Base-by-base conservation (phyloP, 2,888 invertebrate genomes). In the Aphidius colemani region DNA sequence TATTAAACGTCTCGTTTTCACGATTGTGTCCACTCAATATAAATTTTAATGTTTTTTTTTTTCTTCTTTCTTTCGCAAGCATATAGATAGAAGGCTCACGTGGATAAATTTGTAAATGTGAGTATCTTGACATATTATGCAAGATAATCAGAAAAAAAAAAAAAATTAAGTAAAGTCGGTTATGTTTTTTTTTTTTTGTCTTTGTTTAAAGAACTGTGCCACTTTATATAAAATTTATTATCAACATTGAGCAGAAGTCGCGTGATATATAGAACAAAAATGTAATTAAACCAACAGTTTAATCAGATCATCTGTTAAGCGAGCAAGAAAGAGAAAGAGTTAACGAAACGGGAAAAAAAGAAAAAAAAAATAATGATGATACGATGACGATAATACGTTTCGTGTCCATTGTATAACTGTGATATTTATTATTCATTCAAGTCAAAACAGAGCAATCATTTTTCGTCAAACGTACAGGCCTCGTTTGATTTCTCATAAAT, bases 371-470 rank as follows among this genome's bases (percentile, higher is more conserved):
- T 11, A 39, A 48, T 7, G 46, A 65, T 66, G 62, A 66, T 65
- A 30, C 63, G 62, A 57, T 55, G 50, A 60, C 56, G 63, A 65
- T 64, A 50, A 65, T 65, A 59, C 65, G 67, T 74, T 75, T 76
- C 73, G 73, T 78, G 78, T 80, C 78, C 79, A 77, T 74, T 74
- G 80, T 81, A 72, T 78, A 79, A 80, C 81, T 81, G 81, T 81
- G 81, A 81, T 81, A 81, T 79, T 81, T 70, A 71, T 75, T 76
- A 74, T 73, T 76, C 70, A 74, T 73, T 68, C 64, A 70, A 72
- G 53, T 63, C 62, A 66, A 68, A 50, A 58, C 67, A 39, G 45
- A 61, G 56, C 40, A 66, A 62, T 55, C 50, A 44, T 63, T 51
- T 59, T 48, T 49, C 50, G 40, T 40, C 58, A 18, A 30, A 57